Conservation (phyloP, 2,888 invertebrate species). For the Patella ulyssiponensis region DNA sequence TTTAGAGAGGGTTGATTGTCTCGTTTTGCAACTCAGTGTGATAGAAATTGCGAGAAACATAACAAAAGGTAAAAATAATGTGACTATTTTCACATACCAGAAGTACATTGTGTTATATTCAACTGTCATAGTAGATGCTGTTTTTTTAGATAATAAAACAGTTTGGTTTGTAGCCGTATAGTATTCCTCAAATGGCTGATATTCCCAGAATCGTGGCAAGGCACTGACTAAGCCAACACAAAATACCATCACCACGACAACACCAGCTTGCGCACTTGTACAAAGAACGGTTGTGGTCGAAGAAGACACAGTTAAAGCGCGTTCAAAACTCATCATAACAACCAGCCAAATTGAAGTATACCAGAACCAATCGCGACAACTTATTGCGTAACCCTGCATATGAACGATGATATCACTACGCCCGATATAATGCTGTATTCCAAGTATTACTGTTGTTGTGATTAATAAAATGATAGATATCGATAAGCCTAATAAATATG, state of each 20-base stretch:
- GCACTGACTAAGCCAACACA: constrained; percentile 65
- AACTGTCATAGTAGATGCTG: constrained; percentile 52
- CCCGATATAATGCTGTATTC: constrained; percentile 62
- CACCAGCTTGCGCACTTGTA: constrained; percentile 59
- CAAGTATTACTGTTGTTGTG: constrained; percentile 48
- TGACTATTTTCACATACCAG: constrained; percentile 67
- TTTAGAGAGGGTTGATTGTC: constrained; percentile 49
- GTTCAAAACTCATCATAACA: constrained; percentile 64
- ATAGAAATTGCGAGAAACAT: constrained; percentile 57
- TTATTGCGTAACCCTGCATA: constrained; percentile 60
- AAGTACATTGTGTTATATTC: constrained; percentile 67
- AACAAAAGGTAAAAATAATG: constrained; percentile 63
- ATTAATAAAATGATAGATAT: constrained; percentile 55
- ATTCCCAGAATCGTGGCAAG: constrained; percentile 68
- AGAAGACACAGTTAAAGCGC: constrained; percentile 59
- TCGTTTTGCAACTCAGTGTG: constrained; percentile 53
- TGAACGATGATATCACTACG: constrained; percentile 51
- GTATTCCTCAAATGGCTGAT: constrained; percentile 47
- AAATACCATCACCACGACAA: constrained; percentile 62
- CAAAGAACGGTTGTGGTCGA: constrained; percentile 57
- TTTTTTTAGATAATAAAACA: constrained; percentile 51
- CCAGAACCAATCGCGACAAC: constrained; percentile 66
- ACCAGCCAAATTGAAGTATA: constrained; percentile 67
- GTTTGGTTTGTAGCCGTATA: constrained; percentile 49
- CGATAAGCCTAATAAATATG: constrained; percentile 64